phyloP scores from a whole-genome alignment of 2,888 invertebrate species.

The Microchrysa polita region DNA sequence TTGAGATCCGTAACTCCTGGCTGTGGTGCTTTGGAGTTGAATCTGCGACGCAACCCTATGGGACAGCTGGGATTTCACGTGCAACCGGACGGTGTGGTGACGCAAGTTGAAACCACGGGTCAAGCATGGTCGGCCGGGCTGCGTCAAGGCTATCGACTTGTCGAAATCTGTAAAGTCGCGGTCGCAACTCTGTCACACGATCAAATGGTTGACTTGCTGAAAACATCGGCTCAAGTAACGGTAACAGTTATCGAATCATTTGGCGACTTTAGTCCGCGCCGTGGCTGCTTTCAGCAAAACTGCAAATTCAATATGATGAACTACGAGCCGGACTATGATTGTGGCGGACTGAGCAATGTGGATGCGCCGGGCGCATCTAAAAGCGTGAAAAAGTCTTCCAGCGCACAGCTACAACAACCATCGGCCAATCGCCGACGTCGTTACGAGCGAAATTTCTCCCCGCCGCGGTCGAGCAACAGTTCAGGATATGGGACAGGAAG shows the following conservation, averaged over 20 bases:
- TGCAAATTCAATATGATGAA: slow-evolving; percentile 72
- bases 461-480: slow-evolving; percentile 83
- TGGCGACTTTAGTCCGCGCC: slow-evolving; percentile 73
- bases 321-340: slow-evolving; percentile 75
- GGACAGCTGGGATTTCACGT: slow-evolving; percentile 91
- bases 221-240: slow-evolving; percentile 88
- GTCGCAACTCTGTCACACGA: slow-evolving; percentile 90
- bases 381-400: slow-evolving; percentile 53
- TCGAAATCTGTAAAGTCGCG: slow-evolving; percentile 91
- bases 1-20: slow-evolving; percentile 83
- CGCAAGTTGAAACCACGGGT: slow-evolving; percentile 67
- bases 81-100: slow-evolving; percentile 92
- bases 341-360: slow-evolving; percentile 40
- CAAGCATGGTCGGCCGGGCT: slow-evolving; percentile 80
- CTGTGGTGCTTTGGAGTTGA: slow-evolving; percentile 80
- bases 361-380: slow-evolving; percentile 51
- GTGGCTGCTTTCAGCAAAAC: slow-evolving; percentile 72
- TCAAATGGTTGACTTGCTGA: slow-evolving; percentile 90
- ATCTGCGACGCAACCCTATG: slow-evolving; percentile 80
- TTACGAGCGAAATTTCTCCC: slow-evolving; percentile 79
- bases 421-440: slow-evolving; percentile 69
- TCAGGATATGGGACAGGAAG: slow-evolving; percentile 85
- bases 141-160: slow-evolving; percentile 86
- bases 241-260: slow-evolving; percentile 83
- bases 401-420: slow-evolving; percentile 64